A percentile compares a stretch with the other conserved stretches of the same genome.
These are phyloP conservation scores for Sarcophaga peregrina DNA, from an alignment of 1,140 invertebrate species.

Conservation along the genomic window DNA sequence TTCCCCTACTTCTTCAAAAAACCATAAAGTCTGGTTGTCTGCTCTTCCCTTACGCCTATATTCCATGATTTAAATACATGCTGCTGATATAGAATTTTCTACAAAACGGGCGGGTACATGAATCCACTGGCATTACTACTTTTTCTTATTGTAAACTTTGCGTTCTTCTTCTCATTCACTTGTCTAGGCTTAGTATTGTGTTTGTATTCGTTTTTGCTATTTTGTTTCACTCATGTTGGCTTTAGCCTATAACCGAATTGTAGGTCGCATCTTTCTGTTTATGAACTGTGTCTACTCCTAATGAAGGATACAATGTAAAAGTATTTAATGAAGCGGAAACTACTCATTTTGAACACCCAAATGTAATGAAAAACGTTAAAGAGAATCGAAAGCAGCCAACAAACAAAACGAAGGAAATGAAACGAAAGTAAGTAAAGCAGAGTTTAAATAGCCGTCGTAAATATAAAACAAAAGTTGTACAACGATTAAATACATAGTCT, in stretches of 20 bases:
- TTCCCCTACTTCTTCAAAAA: not conserved
- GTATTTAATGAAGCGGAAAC: constrained; percentile 39
- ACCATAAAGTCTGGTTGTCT: not conserved
- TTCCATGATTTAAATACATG: not conserved
- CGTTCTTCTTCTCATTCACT: not conserved
- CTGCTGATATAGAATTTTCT: not conserved
- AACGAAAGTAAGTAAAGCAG: not conserved
- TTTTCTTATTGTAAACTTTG: not conserved
- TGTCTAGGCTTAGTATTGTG: not conserved
- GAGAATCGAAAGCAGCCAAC: not conserved
- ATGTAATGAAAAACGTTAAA: constrained; percentile 2
- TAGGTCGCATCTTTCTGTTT: not conserved
- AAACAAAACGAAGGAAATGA: not conserved
- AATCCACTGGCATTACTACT: not conserved
- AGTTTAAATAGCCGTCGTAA: not conserved
- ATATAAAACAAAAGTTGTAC: not conserved
- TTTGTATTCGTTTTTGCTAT: not conserved
- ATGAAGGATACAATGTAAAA: constrained; percentile 26
- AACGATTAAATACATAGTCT: constrained; percentile 15
- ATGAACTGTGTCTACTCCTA: constrained; percentile 4
- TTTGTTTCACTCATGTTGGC: not conserved
- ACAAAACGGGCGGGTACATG: too few relatives aligned
- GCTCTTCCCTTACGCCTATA: not conserved
- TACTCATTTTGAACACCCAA: constrained; percentile 32
- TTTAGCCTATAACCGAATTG: not conserved